phyloP scores from a whole-genome alignment of 2,888 invertebrate species.

The Chironomus tentans region DNA sequence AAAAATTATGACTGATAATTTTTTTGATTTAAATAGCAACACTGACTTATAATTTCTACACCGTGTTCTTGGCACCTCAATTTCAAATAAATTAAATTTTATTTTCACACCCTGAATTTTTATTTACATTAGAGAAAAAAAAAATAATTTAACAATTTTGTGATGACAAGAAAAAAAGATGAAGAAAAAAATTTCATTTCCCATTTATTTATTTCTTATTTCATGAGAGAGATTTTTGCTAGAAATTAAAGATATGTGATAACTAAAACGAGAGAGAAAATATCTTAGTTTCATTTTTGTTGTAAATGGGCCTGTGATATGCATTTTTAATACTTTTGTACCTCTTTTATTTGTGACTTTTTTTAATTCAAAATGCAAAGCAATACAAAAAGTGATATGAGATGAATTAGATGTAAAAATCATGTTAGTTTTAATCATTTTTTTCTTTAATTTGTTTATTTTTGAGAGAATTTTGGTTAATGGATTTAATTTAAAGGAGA shows the following conservation, averaged over 20 bases:
- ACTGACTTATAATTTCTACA: no score
- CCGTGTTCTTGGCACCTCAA: no score
- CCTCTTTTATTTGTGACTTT: neutral
- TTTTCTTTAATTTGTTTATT: neutral
- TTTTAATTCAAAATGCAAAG: neutral
- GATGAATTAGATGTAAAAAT: neutral
- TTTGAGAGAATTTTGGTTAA: neutral
- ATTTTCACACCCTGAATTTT: no score
- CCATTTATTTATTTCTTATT: neutral
- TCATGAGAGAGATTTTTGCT: no score
- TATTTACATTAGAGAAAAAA: neutral
- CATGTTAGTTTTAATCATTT: neutral
- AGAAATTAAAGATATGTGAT: neutral
- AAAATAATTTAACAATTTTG: neutral
- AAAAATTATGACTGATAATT: no score
- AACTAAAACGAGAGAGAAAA: neutral
- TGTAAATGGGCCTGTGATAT: conserved; percentile 22
- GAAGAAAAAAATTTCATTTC: neutral
- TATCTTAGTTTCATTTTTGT: neutral
- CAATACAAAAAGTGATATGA: neutral
- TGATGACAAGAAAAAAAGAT: neutral
- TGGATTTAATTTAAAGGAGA: neutral
- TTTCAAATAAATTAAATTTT: no score
- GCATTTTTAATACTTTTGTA: conserved; percentile 8
- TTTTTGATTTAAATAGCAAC: no score